These are phyloP conservation scores for Allygus modestus DNA, from an alignment of 2,888 invertebrate species.

Conservation along the genomic window DNA sequence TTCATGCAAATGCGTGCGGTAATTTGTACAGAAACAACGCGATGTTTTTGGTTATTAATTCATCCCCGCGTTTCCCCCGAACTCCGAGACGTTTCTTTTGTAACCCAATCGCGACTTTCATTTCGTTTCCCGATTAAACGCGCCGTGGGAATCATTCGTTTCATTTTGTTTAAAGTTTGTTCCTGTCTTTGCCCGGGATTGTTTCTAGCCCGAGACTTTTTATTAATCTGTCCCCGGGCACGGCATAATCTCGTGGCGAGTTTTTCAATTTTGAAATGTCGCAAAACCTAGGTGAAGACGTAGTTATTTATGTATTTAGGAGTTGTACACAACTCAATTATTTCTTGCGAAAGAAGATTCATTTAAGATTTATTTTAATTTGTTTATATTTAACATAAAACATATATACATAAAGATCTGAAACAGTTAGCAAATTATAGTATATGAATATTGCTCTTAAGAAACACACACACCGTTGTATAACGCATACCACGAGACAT, in stretches of 20 bases:
- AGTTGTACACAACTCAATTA: too few species aligned
- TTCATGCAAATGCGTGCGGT: constrained; percentile 52
- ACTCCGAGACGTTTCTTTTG: constrained; percentile 26
- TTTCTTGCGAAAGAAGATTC: too few species aligned
- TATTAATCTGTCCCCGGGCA: constrained; percentile 16
- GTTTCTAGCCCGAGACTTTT: constrained; percentile 18
- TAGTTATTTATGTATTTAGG: too few species aligned
- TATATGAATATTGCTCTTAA: too few species aligned
- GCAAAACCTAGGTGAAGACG: too few species aligned
- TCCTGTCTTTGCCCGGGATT: constrained; percentile 20
- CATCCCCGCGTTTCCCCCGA: not conserved
- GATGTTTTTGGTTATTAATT: constrained; percentile 53
- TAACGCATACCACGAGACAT: too few species aligned
- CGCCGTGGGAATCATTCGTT: constrained; percentile 47
- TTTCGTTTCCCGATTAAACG: constrained; percentile 45
- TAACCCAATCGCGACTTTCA: constrained; percentile 56
- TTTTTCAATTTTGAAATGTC: constrained; percentile 2
- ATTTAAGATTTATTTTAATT: too few species aligned
- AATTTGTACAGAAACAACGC: constrained; percentile 21
- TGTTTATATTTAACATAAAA: too few species aligned
- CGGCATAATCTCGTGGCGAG: not conserved
- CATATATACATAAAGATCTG: too few species aligned
- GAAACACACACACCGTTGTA: too few species aligned
- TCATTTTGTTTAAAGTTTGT: constrained; percentile 48
- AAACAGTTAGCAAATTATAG: too few species aligned